A percentile compares a stretch with the other conserved stretches of the same genome.
Conservation (phyloP, 2,113 vertebrate genomes). For the Charina bottae region DNA sequence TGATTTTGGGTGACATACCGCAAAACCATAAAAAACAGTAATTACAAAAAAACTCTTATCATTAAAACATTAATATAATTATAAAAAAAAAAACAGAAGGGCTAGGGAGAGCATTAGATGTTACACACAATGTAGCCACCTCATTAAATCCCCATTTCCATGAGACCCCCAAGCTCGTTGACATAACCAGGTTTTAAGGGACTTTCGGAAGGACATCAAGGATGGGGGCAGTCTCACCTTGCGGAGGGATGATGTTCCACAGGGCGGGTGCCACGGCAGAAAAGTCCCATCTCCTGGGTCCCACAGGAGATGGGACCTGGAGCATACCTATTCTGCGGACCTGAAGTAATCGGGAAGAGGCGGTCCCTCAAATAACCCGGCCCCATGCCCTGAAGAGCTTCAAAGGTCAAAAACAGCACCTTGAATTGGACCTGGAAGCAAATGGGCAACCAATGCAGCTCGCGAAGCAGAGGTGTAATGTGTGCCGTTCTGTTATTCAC, state of each 20-base stretch:
- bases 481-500: neutral
- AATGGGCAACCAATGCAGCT: neutral
- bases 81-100: neutral
- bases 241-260: neutral
- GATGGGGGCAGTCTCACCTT: neutral
- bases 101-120: neutral
- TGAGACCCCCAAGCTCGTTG: neutral
- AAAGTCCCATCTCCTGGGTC: neutral
- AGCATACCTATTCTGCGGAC: neutral
- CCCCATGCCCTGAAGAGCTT: neutral
- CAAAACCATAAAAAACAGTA: neutral
- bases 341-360: neutral
- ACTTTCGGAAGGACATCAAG: neutral
- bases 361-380: neutral
- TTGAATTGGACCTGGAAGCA: neutral
- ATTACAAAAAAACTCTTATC: neutral
- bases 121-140: too few species aligned
- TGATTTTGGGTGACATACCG: neutral
- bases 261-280: neutral
- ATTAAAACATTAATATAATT: neutral
- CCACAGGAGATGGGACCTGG: neutral
- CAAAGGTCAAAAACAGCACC: neutral
- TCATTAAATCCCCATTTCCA: too few species aligned
- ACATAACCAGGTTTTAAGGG: neutral
- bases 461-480: neutral